Evolutionary conservation across 2,888 invertebrate genomes (phyloP), one percentile per base, ranked within the genome.

Genomic region (Platycheirus rosarum): DNA sequence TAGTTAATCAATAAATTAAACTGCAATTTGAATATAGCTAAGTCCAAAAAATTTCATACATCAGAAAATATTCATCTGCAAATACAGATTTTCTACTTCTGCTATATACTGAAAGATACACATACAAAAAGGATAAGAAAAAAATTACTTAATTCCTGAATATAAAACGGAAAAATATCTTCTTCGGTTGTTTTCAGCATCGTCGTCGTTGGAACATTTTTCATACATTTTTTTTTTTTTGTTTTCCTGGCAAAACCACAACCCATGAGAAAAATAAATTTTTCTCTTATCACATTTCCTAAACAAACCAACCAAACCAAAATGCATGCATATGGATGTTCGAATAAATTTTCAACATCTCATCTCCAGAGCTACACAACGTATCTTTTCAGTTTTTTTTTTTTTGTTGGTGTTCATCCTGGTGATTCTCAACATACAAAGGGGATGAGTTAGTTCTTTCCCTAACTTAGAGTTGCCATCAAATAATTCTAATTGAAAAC

Each of bases 311-410:
- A 71, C 66, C 82, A 73, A 49, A 68, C 77, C 68, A 71, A 73
- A 73, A 77, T 77, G 82, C 82, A 82, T 82, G 82, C 82, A 82
- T 82, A 82, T 77, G 77, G 77, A 82, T 82, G 82, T 71, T 68
- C 62, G 82, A 82, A 82, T 82, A 82, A 82, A 82, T 77, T 82
- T 77, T 53, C 71, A 68, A 82, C 82, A 82, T 82, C 82, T 82
- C 82, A 82, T 82, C 77, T 82, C 68, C 82, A 82, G 77, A 62
- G 71, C 48, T 70, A 71, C 63, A 65, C 26, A 42, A 44, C 16
- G 44, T 26, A 26, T 60, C 18, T 29, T 44, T 44, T 57, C 37
- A 42, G 35, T 42, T 35, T 20, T 69, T 18, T 9, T 37, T 62
- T 63, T 55, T 53, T 57, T 51, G 44, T 44, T 46, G 23, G 29